Base-by-base conservation (phyloP, 1,140 invertebrate species). In the Drosophila kanapiae region DNA sequence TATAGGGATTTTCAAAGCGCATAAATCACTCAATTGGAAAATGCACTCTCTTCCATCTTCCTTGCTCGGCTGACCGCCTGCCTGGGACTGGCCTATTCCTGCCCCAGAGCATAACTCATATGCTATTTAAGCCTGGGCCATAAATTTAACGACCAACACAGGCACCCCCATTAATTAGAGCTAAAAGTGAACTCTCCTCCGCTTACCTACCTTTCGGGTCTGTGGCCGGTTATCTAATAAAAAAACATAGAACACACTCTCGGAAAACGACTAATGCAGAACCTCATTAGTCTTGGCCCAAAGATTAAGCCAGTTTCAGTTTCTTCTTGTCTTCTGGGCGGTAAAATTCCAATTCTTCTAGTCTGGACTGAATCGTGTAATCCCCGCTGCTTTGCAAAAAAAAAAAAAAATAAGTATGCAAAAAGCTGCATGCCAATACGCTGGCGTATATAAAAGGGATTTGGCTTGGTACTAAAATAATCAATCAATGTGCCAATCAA, bases 11-110 rank as follows among this genome's bases (percentile, higher is more conserved):
- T 85, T 80, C 83, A 80, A 85, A 90, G 74, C 82, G 78, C 86
- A 90, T 90, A 90, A 90, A 90, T 90, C 85, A 90, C 78, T 90
- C 85, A 90, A 90, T 90, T 85, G 85, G 85, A 90, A 87, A 87
- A 83, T 81, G 77, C 80, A 71, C 85, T 87, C 70, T 49, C 45
- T 61, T 68, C 40, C 57, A 75, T 51, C 57, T 49, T 56, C 53
- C 33, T 37, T 37, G 51, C 18, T 56, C 35, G 51, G 13, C 23
- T 23, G 23, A 23, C 33, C 51, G 31, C 14, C 40, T 49, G 45
- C 14, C 38, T 16, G 9, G 18, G 23, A 23, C 14, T 31, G n/a
- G 23, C 40, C 40, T 11, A 58, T 42, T 54, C 38, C 43, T 76
- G 63, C 42, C 74, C 75, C 59, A 72, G 76, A 76, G 74, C 84